Conservation (phyloP, 92 coral and sea anemone genomes). For the Actinernus sp. region DNA sequence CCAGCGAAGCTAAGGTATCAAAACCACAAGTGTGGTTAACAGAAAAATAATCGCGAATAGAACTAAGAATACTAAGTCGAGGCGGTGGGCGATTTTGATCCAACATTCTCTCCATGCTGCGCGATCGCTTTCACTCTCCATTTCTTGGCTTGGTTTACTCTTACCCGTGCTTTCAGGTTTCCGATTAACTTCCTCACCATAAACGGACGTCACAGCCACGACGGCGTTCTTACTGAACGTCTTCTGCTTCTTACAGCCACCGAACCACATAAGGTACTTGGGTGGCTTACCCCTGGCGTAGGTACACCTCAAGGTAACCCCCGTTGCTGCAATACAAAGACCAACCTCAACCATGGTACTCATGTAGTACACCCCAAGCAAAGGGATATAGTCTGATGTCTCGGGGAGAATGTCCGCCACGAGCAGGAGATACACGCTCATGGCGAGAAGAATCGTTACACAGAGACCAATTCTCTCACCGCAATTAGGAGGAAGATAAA, state of each 20-base stretch:
- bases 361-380: conserved; percentile 72
- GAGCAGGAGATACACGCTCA: conserved; percentile 83
- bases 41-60: conserved; percentile 20
- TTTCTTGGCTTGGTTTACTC: not conserved
- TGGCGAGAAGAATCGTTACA: conserved; percentile 72
- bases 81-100: conserved; percentile 63
- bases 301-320: conserved; percentile 60
- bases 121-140: conserved; percentile 25
- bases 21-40: conserved; percentile 6
- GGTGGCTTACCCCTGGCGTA: conserved; percentile 53
- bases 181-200: conserved; percentile 5
- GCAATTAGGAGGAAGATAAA: conserved; percentile 82
- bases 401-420: conserved; percentile 80
- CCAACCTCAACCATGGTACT: conserved; percentile 64
- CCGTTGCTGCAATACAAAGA: conserved; percentile 69
- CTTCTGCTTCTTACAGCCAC: conserved; percentile 15
- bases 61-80: conserved; percentile 66
- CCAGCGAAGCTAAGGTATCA: too few relatives aligned
- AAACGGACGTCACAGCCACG: too few relatives aligned
- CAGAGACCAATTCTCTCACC: conserved; percentile 89
- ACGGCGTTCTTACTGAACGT: conserved; percentile 9
- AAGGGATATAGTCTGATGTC: conserved; percentile 75
- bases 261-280: conserved; percentile 16
- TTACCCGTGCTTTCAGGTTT: not conserved
- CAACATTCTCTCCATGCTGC: conserved; percentile 53